phyloP scores from a whole-genome alignment of 2,113 vertebrate species.

The Dipodomys merriami region DNA sequence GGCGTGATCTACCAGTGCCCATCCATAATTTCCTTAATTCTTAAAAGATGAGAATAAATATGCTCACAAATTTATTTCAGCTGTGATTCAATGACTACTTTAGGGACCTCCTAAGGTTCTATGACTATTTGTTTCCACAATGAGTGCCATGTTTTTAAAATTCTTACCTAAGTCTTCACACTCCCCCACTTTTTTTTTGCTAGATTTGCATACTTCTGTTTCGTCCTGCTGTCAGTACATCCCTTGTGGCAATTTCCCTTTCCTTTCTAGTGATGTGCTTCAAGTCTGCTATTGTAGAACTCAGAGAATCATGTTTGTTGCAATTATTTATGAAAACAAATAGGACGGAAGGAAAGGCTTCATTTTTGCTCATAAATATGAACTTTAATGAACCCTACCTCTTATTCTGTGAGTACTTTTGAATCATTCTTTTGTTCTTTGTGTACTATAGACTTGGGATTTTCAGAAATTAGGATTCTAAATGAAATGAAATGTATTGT shows the following conservation, averaged over 20 bases:
- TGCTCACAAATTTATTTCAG: not conserved
- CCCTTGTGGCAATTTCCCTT: not conserved
- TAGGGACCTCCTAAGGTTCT: not conserved
- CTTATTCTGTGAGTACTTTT: not conserved
- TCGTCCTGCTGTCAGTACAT: not conserved
- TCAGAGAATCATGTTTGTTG: not conserved
- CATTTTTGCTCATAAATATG: not conserved
- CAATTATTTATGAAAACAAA: conserved; percentile 24
- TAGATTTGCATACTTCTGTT: not conserved
- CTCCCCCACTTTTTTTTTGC: not conserved
- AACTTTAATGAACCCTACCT: not conserved
- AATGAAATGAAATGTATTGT: not conserved
- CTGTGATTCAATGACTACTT: conserved; percentile 12
- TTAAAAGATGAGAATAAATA: conserved; percentile 12
- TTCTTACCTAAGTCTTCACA: not conserved
- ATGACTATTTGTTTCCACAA: not conserved
- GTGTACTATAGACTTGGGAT: not conserved
- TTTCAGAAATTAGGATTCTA: not conserved
- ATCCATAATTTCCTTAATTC: conserved; percentile 25
- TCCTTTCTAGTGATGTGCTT: not conserved
- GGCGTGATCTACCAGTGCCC: too few species aligned
- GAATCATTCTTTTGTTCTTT: not conserved
- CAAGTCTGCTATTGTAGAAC: not conserved
- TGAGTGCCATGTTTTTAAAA: not conserved
- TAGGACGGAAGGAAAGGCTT: not conserved